These are phyloP conservation scores for Rutpela maculata DNA, from an alignment of 2,888 invertebrate species.

Conservation along the genomic window DNA sequence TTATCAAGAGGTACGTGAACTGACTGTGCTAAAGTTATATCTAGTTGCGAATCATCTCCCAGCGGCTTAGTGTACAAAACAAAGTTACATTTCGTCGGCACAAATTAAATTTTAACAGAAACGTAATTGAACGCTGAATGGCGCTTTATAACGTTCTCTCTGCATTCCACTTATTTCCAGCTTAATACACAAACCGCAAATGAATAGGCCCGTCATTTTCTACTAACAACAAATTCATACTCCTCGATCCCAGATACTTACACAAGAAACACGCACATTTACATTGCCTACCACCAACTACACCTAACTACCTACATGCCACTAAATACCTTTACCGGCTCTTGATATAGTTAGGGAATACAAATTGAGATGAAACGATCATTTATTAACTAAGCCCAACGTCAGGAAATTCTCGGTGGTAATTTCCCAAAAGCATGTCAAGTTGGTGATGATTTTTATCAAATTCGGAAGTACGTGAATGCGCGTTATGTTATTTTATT, in stretches of 20 bases:
- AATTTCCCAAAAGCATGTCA: no score
- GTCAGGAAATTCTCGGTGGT: background rate
- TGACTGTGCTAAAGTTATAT: slow-evolving; percentile 55
- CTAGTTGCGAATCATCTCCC: slow-evolving; percentile 45
- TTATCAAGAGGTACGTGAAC: background rate
- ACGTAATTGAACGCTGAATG: slow-evolving; percentile 73
- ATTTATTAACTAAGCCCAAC: background rate
- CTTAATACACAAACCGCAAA: slow-evolving; percentile 71
- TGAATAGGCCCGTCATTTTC: slow-evolving; percentile 63
- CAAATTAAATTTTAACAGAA: slow-evolving; percentile 73
- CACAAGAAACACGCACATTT: slow-evolving; percentile 40
- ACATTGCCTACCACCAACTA: slow-evolving; percentile 51
- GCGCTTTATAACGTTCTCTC: slow-evolving; percentile 67
- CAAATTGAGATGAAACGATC: slow-evolving; percentile 14
- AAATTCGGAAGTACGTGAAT: no score
- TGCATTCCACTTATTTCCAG: slow-evolving; percentile 71
- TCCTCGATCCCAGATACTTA: slow-evolving; percentile 29
- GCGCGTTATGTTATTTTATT: no score
- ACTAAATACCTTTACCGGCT: slow-evolving; percentile 13
- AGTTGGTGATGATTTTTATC: no score
- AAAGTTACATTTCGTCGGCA: slow-evolving; percentile 73
- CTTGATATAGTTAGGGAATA: background rate
- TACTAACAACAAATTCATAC: slow-evolving; percentile 57
- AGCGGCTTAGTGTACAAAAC: slow-evolving; percentile 68
- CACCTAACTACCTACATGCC: slow-evolving; percentile 64